Base-by-base conservation (phyloP, 1,140 invertebrate genomes). In the Acyrthosiphon pisum region DNA sequence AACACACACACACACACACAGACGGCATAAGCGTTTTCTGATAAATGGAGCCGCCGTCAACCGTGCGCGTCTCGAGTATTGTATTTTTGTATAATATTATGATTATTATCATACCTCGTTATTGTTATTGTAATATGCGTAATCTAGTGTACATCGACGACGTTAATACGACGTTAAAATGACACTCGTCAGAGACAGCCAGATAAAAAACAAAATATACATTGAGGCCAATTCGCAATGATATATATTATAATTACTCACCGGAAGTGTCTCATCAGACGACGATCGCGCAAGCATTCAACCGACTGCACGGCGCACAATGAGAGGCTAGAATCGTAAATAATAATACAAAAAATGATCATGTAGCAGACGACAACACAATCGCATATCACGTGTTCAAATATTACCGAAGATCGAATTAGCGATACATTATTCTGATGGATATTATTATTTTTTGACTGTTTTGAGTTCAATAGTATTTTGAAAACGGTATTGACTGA, bases 211-310 rank as follows among this genome's bases (percentile, higher is more conserved):
- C 35, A 88, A n/a, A 76, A 35, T 76, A n/a, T 76, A 37, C 20
- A 35, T n/a, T 2, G 44, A 9, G 23, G 1, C 26, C 11, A 90
- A 90, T 90, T 44, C 37, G 37, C 56, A 44, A 60, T 41, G 23
- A 37, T 60, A 68, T 60, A 44, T 68, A 44, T 30, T n/a, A 14
- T 60, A 90, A 90, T 90, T 90, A 37, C 14, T 41, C 88, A 26
- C 89, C 89, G 89, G 89, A 90, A 68, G 56, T 44, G 89, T 68
- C 56, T 90, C 37, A 90, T 90, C 89, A 68, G 89, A 44, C 88
- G 35, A 30, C 84, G 2, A 84, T 84, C 83, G 81, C 35, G 37
- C n/a, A 44, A 41, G 26, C 84, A 86, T 46, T 86, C 23, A 11
- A 46, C 44, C 84, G 44, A 86, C 2, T 41, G 41, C 41, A 30